Percentiles rank a stretch among this genome's conserved stretches.
phyloP scores from a whole-genome alignment of 1,140 invertebrate genomes.

The Colletes gigas region DNA sequence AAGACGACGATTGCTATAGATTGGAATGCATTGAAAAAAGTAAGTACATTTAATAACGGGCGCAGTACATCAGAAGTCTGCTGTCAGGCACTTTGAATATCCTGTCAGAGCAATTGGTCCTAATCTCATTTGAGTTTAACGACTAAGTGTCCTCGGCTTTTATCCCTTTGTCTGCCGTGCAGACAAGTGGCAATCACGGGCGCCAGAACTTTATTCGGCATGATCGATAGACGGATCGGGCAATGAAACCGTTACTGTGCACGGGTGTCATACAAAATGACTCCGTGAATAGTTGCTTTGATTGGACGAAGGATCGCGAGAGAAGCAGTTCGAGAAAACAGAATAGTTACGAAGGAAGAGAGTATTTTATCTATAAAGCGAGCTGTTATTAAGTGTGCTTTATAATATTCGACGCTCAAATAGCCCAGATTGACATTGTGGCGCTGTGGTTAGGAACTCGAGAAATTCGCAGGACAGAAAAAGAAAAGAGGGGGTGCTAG shows the following conservation, averaged over 20 bases:
- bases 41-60: neutral
- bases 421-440: too few relatives aligned
- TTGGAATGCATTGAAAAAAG: constrained; percentile 13
- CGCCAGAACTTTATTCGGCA: constrained; percentile 61
- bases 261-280: constrained; percentile 39
- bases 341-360: neutral
- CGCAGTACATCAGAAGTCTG: constrained; percentile 24
- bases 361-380: neutral
- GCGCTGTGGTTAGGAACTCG: too few relatives aligned
- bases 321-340: constrained; percentile 18
- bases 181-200: constrained; percentile 62
- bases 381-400: neutral
- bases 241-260: constrained; percentile 48
- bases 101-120: constrained; percentile 58
- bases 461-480: too few relatives aligned
- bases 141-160: constrained; percentile 61
- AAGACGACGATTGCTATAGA: neutral
- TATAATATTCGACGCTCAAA: too few relatives aligned
- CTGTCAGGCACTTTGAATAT: constrained; percentile 47
- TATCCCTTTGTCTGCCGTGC: constrained; percentile 61
- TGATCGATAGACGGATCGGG: constrained; percentile 58
- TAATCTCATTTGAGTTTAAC: constrained; percentile 63
- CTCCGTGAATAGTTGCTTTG: constrained; percentile 28
- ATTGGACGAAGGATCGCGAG: constrained; percentile 22
- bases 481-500: too few relatives aligned